Percentiles rank a stretch among this genome's conserved stretches.
phyloP scores from a whole-genome alignment of 64 coral and sea anemone species.

The Montipora foliosa region DNA sequence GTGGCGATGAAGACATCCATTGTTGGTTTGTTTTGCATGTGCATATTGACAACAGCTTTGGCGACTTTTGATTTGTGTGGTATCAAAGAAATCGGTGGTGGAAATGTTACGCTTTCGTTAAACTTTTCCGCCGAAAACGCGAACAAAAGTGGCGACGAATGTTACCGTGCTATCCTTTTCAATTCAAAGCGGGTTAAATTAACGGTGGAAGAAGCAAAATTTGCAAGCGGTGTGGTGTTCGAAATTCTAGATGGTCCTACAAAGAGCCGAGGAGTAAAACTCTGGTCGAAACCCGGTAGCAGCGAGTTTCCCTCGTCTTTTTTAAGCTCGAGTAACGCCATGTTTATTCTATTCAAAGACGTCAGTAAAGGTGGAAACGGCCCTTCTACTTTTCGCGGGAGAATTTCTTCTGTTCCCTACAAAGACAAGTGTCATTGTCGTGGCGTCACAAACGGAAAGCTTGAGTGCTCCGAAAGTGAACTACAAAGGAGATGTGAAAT shows the following conservation, averaged over 20 bases:
- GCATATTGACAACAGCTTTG: neutral
- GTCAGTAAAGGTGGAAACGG: neutral
- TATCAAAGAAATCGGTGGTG: neutral
- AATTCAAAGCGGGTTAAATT: conserved; percentile 18
- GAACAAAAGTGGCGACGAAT: conserved; percentile 12
- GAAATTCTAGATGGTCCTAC: conserved; percentile 26
- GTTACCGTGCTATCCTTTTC: conserved; percentile 1
- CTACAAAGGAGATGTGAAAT: conserved; percentile 18
- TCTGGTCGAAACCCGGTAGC: neutral
- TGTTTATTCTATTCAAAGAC: conserved; percentile 30
- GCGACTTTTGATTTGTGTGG: conserved; percentile 14
- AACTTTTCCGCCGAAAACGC: conserved; percentile 7
- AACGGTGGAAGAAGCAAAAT: neutral
- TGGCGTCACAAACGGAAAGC: neutral
- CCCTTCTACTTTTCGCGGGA: conserved; percentile 29
- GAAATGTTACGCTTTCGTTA: conserved; percentile 26
- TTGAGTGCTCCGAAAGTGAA: conserved; percentile 29
- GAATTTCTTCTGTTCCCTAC: neutral
- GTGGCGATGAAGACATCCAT: neutral
- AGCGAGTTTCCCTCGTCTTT: neutral
- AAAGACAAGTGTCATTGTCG: conserved; percentile 26
- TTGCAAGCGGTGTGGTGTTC: conserved; percentile 25
- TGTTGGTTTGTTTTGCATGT: conserved; percentile 21
- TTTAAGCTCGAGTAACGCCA: neutral
- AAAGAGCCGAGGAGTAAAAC: neutral